Conservation (phyloP, 1,140 invertebrate species). For the Bombyx mandarina region DNA sequence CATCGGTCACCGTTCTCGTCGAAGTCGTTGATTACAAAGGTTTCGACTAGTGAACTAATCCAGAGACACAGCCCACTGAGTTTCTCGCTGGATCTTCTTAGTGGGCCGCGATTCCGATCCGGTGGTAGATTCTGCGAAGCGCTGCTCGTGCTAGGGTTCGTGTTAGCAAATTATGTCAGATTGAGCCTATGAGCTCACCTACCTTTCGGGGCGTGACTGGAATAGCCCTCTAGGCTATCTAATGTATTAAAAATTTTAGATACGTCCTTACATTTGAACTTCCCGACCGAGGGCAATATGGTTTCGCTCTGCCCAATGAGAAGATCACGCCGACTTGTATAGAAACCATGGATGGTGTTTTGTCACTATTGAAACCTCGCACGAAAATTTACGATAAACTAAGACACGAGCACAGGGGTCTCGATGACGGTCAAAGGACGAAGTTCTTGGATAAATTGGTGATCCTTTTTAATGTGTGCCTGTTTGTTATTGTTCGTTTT, state of each 20-base stretch:
- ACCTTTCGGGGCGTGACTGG: no score
- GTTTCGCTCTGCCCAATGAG: constrained; percentile 79
- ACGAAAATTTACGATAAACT: constrained; percentile 2
- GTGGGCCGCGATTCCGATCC: no score
- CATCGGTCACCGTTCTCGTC: no score
- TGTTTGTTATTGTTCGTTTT: constrained; percentile 38
- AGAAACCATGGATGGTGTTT: constrained; percentile 77
- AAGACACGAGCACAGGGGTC: background rate
- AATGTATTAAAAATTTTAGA: constrained; percentile 16
- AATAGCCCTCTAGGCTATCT: no score
- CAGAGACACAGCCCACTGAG: no score
- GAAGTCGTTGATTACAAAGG: no score
- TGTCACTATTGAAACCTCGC: constrained; percentile 60
- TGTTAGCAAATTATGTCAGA: no score
- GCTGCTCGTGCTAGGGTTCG: no score
- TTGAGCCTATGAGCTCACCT: no score
- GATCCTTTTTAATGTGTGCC: constrained; percentile 27
- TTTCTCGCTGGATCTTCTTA: no score
- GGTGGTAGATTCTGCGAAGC: no score
- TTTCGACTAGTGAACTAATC: no score
- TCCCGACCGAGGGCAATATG: constrained; percentile 76
- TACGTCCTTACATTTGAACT: constrained; percentile 55
- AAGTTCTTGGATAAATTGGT: constrained; percentile 20
- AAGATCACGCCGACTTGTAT: constrained; percentile 79
- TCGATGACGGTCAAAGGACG: background rate